phyloP scores from a whole-genome alignment of 2,113 vertebrate genomes.

The Centropus unirufus region DNA sequence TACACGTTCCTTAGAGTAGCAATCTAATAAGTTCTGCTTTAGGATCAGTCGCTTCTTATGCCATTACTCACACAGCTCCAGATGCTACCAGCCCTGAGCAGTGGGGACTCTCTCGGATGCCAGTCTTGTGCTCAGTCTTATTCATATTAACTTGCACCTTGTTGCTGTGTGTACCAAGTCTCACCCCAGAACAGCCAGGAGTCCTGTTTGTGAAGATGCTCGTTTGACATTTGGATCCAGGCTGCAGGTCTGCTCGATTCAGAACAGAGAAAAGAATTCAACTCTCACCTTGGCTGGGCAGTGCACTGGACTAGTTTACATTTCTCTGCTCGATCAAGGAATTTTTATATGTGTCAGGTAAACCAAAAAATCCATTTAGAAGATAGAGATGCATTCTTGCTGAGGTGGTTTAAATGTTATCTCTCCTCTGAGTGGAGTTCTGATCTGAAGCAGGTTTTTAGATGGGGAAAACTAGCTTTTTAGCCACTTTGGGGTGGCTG shows the following conservation, averaged over 20 bases:
- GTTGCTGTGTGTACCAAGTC: neutral
- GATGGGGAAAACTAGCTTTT: neutral
- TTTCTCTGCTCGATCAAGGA: neutral
- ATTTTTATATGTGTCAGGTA: neutral
- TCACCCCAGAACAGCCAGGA: neutral
- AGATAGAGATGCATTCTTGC: neutral
- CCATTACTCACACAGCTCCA: neutral
- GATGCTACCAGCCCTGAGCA: neutral
- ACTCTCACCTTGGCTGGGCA: neutral
- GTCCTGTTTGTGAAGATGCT: neutral
- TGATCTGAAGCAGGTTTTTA: neutral
- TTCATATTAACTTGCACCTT: neutral
- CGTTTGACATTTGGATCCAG: neutral
- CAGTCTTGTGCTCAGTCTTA: neutral
- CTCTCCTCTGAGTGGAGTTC: neutral
- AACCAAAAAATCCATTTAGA: neutral
- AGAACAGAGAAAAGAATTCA: neutral
- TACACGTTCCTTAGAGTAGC: neutral
- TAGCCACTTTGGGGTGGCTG: neutral
- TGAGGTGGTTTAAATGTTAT: neutral
- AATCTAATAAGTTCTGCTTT: neutral
- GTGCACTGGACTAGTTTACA: neutral
- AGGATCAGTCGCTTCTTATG: neutral
- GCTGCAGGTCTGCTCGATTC: neutral
- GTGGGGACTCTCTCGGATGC: rapidly evolving